Conservation (phyloP, 2,797 vertebrate species). For the Sebastes nivosus region DNA sequence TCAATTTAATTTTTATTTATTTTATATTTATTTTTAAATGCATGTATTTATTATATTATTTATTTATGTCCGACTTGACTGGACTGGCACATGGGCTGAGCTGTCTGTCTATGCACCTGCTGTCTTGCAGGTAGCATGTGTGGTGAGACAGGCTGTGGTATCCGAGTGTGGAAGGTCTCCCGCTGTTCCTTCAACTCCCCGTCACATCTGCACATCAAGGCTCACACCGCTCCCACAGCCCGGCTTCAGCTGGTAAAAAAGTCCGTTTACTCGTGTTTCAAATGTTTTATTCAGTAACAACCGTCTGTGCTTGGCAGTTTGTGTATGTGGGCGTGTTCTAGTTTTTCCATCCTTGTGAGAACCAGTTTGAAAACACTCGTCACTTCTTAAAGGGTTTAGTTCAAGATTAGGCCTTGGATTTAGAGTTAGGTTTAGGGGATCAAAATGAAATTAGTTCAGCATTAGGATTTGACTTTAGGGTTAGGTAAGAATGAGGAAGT, state of each 20-base stretch:
- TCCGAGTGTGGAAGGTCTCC: slow-evolving; percentile 11
- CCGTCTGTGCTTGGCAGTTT: slow-evolving; percentile 31
- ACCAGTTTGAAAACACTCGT: slow-evolving; percentile 1
- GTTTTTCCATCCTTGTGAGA: background rate
- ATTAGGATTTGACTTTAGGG: background rate
- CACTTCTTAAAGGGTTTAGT: slow-evolving; percentile 1
- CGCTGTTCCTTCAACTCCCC: slow-evolving; percentile 41
- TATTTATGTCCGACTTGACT: no score
- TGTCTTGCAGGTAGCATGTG: background rate
- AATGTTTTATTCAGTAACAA: slow-evolving; percentile 70
- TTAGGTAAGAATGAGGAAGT: background rate
- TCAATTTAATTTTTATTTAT: no score
- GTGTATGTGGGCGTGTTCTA: background rate
- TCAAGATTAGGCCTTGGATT: slow-evolving; percentile 10
- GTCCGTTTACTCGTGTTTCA: slow-evolving; percentile 40
- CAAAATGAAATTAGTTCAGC: background rate
- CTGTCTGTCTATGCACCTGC: background rate
- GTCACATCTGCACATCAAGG: slow-evolving; percentile 71
- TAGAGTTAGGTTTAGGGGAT: background rate
- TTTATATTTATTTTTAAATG: no score
- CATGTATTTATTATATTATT: no score
- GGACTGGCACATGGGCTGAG: no score
- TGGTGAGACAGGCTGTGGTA: slow-evolving; percentile 7
- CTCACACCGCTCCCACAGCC: slow-evolving; percentile 25
- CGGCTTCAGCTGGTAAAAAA: slow-evolving; percentile 42